Conservation (phyloP, 2,113 vertebrate species). For the Stomatorhinus ivindoensis region DNA sequence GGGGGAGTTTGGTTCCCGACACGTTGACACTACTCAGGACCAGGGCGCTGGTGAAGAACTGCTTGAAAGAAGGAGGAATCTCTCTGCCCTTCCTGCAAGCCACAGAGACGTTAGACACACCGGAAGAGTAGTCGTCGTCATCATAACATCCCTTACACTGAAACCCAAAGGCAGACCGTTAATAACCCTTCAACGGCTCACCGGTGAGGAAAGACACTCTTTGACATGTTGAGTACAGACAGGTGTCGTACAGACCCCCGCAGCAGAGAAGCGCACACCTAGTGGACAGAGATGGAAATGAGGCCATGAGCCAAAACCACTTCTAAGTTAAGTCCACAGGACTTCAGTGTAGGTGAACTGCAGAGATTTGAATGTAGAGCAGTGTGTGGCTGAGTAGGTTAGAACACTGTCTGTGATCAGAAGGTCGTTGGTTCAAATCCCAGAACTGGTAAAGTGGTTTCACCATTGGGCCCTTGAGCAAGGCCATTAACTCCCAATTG, state of each 20-base stretch:
- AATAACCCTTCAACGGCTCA: slow-evolving; percentile 10
- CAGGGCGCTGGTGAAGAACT: slow-evolving; percentile 84
- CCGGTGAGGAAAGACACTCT: slow-evolving; percentile 83
- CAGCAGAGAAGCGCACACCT: slow-evolving; percentile 83
- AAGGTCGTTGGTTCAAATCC: neutral
- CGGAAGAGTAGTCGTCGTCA: neutral
- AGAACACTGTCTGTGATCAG: neutral
- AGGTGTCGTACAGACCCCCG: slow-evolving; percentile 81
- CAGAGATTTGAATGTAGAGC: neutral
- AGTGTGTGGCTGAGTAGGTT: neutral
- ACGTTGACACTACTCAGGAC: slow-evolving; percentile 77
- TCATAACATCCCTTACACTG: neutral
- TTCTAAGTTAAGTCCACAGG: neutral
- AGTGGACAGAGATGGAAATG: neutral
- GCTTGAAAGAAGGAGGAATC: slow-evolving; percentile 78
- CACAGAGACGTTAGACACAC: neutral
- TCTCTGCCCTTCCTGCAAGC: slow-evolving; percentile 80
- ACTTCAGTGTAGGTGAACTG: slow-evolving; percentile 1
- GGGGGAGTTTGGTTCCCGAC: slow-evolving; percentile 82
- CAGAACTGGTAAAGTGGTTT: neutral
- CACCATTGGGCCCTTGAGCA: neutral
- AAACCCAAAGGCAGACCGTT: neutral
- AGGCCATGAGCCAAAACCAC: neutral
- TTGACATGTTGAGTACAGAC: slow-evolving; percentile 82
- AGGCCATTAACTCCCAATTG: neutral